Evolutionary conservation across 2,797 vertebrate genomes (phyloP).

Genomic region (Scolopax bukidnonensis): DNA sequence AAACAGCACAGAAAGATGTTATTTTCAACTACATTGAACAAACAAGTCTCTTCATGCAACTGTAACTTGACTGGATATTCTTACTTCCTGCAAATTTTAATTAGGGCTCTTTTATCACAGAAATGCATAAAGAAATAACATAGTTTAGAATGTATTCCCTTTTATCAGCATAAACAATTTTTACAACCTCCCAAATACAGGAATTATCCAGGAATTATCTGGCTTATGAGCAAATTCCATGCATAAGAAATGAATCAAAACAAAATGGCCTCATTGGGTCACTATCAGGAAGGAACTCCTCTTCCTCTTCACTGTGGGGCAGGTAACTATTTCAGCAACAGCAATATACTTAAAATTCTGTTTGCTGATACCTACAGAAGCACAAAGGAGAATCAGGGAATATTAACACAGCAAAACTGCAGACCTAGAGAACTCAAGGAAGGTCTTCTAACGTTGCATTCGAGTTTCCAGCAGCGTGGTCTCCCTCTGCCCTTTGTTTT

Average conservation of each 20-base stretch:
- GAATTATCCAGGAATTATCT: not conserved
- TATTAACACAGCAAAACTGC: conserved; percentile 24
- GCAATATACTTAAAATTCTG: not conserved
- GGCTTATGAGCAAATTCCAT: not conserved
- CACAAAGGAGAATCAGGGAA: not conserved
- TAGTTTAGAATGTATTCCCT: not conserved
- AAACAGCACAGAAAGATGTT: not conserved
- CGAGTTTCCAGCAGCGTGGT: not conserved
- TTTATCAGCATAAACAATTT: not conserved
- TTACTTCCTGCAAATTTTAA: not conserved
- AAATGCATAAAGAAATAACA: not conserved
- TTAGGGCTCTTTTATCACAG: not conserved
- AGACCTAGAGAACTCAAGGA: not conserved
- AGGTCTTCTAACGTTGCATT: not conserved
- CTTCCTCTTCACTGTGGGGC: not conserved
- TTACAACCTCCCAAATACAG: not conserved
- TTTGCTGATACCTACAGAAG: not conserved
- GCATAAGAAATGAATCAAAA: not conserved
- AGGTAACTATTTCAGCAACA: not conserved
- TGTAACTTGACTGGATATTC: not conserved
- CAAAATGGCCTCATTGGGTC: not conserved
- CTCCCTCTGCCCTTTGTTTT: conserved; percentile 52
- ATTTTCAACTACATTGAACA: not conserved
- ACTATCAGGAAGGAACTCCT: not conserved
- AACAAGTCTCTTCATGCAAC: not conserved